Base-by-base conservation (phyloP, 1,140 invertebrate genomes). In the Popillia japonica region DNA sequence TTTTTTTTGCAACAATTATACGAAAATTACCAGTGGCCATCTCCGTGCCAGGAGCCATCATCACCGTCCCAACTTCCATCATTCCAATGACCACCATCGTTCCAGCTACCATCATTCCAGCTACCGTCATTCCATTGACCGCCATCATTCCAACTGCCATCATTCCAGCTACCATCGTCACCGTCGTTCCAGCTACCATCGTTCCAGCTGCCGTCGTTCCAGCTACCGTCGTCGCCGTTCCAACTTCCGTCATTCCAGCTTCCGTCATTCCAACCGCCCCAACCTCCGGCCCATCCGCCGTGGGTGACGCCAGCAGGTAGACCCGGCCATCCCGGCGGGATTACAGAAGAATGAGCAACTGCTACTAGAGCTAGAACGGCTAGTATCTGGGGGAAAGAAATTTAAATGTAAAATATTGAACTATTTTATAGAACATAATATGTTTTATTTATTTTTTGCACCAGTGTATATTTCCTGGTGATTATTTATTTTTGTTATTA, bases 71-170 rank as follows among this genome's bases (percentile, higher is more conserved):
- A 74, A 34, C 41, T 41, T 40, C 72, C 72, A 41, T 41, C 72
- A 20, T 74, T 74, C 72, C 72, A 74, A 9, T 34, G 40, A 41
- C 72, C 72, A 17, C 72, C 72, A 41, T 41, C 72, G 9, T 74
- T 44, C 72, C 72, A 74, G n/a, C 34, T 42, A 20, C 72, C 72
- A 10, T 74, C 40, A 22, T 74, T 40, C 64, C 64, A 72, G 34
- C 64, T 72, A 9, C 64, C 64, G 27, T 40, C 64, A 22, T 72
- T 40, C 27, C 72, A 40, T n/a, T n/a, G n/a, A n/a, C n/a, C n/a
- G n/a, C 72, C 27, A 6, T 22, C 23, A 8, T 8, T 11, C 7
- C n/a, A n/a, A n/a, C n/a, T 11, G 27, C 20, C 61, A 68, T 23
- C 61, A 0, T 68, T 34, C 72, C 72, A 73, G 34, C 72, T 40